Conservation (phyloP, 2,113 vertebrate species). For the Crotalus horridus region DNA sequence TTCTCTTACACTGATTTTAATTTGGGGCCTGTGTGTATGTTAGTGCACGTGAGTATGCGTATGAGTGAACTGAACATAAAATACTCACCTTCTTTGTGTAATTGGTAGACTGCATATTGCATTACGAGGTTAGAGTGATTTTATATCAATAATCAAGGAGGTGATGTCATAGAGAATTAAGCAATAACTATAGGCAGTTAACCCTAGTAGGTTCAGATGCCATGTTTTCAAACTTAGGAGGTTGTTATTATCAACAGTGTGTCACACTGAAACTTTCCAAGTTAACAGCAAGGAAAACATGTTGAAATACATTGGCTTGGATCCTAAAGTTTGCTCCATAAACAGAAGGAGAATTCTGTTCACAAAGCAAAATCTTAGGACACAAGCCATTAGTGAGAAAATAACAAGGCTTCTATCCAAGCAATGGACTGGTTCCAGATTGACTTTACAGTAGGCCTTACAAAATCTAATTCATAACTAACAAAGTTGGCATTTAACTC, state of each 20-base stretch:
- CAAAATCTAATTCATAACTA: background rate
- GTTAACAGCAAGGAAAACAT: background rate
- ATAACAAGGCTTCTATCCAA: background rate
- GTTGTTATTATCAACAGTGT: background rate
- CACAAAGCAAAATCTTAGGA: background rate
- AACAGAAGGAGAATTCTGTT: background rate
- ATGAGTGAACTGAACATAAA: constrained; percentile 17
- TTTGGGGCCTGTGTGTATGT: background rate
- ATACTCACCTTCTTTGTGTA: constrained; percentile 1
- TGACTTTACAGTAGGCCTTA: background rate
- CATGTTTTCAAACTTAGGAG: background rate
- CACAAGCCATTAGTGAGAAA: background rate
- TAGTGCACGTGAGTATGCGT: background rate
- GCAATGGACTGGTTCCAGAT: background rate
- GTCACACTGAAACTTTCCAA: background rate
- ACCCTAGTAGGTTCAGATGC: background rate
- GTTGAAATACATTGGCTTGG: background rate
- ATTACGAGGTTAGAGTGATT: background rate
- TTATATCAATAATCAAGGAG: background rate
- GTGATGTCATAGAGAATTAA: background rate
- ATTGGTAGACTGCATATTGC: background rate
- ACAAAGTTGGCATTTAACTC: background rate
- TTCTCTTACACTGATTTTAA: background rate
- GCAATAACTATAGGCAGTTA: background rate
- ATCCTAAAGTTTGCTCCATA: background rate